Evolutionary conservation across 1,140 invertebrate species (phyloP).

Genomic region (Acromyrmex heyeri): DNA sequence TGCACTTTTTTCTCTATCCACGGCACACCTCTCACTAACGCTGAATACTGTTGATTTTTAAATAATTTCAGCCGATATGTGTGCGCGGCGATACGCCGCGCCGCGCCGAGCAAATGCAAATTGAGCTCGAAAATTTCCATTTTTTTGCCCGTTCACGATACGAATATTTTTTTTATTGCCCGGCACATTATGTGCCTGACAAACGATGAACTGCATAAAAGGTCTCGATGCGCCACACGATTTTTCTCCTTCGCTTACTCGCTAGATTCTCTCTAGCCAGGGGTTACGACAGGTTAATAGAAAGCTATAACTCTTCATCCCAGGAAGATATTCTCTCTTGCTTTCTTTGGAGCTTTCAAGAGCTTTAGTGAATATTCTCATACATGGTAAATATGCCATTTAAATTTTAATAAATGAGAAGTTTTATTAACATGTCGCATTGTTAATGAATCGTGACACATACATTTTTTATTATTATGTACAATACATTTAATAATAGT

Average conservation of each 20-base stretch:
- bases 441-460: background rate
- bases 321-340: slow-evolving; percentile 36
- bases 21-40: slow-evolving; percentile 21
- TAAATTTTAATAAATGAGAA: slow-evolving; percentile 58
- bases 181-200: slow-evolving; percentile 33
- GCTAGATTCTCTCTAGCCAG: slow-evolving; percentile 33
- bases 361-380: slow-evolving; percentile 45
- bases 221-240: slow-evolving; percentile 35
- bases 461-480: too few species aligned
- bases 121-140: slow-evolving; percentile 58
- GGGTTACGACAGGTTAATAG: slow-evolving; percentile 64
- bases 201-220: slow-evolving; percentile 57
- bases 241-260: slow-evolving; percentile 40
- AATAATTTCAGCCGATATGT: slow-evolving; percentile 46
- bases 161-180: slow-evolving; percentile 51
- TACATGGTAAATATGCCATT: slow-evolving; percentile 40
- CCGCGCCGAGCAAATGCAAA: slow-evolving; percentile 41
- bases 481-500: too few species aligned
- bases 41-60: slow-evolving; percentile 42
- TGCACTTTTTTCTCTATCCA: slow-evolving; percentile 7
- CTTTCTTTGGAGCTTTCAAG: slow-evolving; percentile 39
- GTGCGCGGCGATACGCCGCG: slow-evolving; percentile 29
- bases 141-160: slow-evolving; percentile 14
- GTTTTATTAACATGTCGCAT: slow-evolving; percentile 3
- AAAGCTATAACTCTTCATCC: slow-evolving; percentile 68